Percentiles rank a stretch among this genome's conserved stretches.
phyloP scores from a whole-genome alignment of 2,888 invertebrate species.

The Apotomis betuletana region DNA sequence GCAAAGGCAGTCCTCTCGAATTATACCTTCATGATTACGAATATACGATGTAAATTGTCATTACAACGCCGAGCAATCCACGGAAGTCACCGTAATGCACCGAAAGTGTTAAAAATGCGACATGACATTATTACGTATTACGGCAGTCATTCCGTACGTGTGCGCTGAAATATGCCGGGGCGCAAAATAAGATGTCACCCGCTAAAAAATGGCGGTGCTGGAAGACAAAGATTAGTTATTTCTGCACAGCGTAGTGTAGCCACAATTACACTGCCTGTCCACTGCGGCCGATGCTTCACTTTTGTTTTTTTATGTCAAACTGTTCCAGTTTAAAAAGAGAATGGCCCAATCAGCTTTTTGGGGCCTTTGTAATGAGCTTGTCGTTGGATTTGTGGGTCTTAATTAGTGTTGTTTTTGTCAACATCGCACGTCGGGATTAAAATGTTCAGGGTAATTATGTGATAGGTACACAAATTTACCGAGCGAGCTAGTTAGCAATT shows the following conservation, averaged over 20 bases:
- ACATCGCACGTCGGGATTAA: not conserved
- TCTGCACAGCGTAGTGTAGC: slow-evolving; percentile 55
- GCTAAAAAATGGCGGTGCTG: slow-evolving; percentile 63
- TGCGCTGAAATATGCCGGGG: slow-evolving; percentile 58
- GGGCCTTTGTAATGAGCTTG: slow-evolving; percentile 10
- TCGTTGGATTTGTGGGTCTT: slow-evolving; percentile 8
- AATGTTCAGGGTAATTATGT: not conserved
- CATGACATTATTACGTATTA: slow-evolving; percentile 51
- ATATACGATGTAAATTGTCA: slow-evolving; percentile 1
- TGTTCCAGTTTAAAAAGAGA: slow-evolving; percentile 17
- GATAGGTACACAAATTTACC: no score
- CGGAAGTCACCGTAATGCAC: slow-evolving; percentile 39
- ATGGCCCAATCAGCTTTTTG: slow-evolving; percentile 17
- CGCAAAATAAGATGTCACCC: slow-evolving; percentile 70
- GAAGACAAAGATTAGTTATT: slow-evolving; percentile 66
- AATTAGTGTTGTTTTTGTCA: slow-evolving; percentile 8
- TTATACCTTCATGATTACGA: no score
- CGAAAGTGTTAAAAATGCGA: slow-evolving; percentile 46
- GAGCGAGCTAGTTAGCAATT: no score
- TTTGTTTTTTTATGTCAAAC: slow-evolving; percentile 6
- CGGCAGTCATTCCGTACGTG: slow-evolving; percentile 53
- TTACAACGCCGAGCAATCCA: slow-evolving; percentile 19
- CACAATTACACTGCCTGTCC: slow-evolving; percentile 61
- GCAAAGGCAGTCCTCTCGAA: no score
- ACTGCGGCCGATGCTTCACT: slow-evolving; percentile 24